These are phyloP conservation scores for Drosophila albomicans DNA, from an alignment of 1,140 invertebrate genomes.

Conservation along the genomic window DNA sequence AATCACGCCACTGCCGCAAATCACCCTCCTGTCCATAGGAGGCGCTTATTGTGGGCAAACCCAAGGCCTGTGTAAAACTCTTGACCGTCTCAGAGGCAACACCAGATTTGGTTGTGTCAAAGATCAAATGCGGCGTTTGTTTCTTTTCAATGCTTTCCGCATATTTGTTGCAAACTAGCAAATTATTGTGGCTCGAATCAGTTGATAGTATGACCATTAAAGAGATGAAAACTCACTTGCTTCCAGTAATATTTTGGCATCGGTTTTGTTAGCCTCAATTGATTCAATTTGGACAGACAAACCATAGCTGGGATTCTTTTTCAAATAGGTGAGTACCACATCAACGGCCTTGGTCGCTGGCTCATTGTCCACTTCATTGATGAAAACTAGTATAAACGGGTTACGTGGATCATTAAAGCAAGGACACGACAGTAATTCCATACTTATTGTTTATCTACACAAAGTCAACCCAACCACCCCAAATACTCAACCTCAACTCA, in stretches of 20 bases:
- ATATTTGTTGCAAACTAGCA: slow-evolving; percentile 89
- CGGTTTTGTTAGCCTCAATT: slow-evolving; percentile 88
- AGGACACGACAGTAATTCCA: slow-evolving; percentile 40
- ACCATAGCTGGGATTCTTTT: slow-evolving; percentile 88
- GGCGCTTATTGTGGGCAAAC: slow-evolving; percentile 92
- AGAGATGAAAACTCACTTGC: slow-evolving; percentile 85
- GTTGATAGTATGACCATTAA: not conserved
- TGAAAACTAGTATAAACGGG: slow-evolving; percentile 86
- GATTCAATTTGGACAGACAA: slow-evolving; percentile 88
- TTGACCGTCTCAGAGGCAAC: slow-evolving; percentile 93
- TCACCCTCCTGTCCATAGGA: slow-evolving; percentile 94
- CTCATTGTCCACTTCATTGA: slow-evolving; percentile 90
- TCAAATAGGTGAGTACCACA: slow-evolving; percentile 88
- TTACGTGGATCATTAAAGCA: slow-evolving; percentile 19
- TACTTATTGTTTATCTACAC: slow-evolving; percentile 18
- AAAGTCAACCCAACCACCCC: not conserved
- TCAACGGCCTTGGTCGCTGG: slow-evolving; percentile 89
- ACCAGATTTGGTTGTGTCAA: slow-evolving; percentile 92
- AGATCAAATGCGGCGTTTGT: slow-evolving; percentile 90
- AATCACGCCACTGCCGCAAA: slow-evolving; percentile 91
- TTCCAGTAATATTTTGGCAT: slow-evolving; percentile 89
- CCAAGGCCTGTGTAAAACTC: slow-evolving; percentile 91
- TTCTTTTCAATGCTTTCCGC: slow-evolving; percentile 87
- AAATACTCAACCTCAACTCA: slow-evolving; percentile 4
- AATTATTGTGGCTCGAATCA: too few relatives aligned